Percentiles rank a stretch among this genome's conserved stretches.
These are phyloP conservation scores for Diplazon laetatorius DNA, from an alignment of 2,888 invertebrate species.

Conservation along the genomic window DNA sequence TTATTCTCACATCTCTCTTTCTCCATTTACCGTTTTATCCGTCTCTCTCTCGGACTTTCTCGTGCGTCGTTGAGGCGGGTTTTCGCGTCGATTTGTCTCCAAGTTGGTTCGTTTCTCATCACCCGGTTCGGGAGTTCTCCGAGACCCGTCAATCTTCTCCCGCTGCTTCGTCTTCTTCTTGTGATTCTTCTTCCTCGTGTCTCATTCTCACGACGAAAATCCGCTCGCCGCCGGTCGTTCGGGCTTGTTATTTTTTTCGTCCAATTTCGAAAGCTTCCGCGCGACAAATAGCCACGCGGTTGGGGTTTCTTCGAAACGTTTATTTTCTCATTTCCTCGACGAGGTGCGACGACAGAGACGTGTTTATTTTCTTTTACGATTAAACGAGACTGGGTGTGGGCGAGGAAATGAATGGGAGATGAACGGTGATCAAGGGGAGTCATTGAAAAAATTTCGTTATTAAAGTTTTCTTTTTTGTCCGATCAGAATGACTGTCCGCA, in stretches of 20 bases:
- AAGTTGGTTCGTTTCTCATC: slow-evolving; percentile 48
- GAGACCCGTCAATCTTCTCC: not conserved
- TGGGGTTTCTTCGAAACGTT: slow-evolving; percentile 39
- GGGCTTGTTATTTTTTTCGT: slow-evolving; percentile 45
- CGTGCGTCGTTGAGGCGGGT: slow-evolving; percentile 13
- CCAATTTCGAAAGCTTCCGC: slow-evolving; percentile 35
- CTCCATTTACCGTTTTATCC: not conserved
- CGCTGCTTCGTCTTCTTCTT: not conserved
- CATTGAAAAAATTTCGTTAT: not conserved
- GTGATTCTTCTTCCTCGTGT: not conserved
- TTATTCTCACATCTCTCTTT: slow-evolving; percentile 33
- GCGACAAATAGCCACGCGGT: slow-evolving; percentile 26
- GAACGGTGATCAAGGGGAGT: not conserved
- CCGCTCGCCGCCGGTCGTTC: slow-evolving; percentile 1
- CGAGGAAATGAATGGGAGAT: not conserved
- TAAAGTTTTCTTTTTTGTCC: too few relatives aligned
- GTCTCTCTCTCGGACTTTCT: slow-evolving; percentile 2
- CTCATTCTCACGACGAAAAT: slow-evolving; percentile 9
- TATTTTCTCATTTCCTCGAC: slow-evolving; percentile 43
- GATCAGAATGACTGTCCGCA: too few relatives aligned
- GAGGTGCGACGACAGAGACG: not conserved
- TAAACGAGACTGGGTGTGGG: slow-evolving; percentile 1
- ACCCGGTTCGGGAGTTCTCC: slow-evolving; percentile 27
- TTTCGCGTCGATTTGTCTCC: slow-evolving; percentile 56
- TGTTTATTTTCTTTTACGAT: slow-evolving; percentile 53